Evolutionary conservation across 1,140 invertebrate genomes (phyloP).

Genomic region (Hesperophylax magnus): DNA sequence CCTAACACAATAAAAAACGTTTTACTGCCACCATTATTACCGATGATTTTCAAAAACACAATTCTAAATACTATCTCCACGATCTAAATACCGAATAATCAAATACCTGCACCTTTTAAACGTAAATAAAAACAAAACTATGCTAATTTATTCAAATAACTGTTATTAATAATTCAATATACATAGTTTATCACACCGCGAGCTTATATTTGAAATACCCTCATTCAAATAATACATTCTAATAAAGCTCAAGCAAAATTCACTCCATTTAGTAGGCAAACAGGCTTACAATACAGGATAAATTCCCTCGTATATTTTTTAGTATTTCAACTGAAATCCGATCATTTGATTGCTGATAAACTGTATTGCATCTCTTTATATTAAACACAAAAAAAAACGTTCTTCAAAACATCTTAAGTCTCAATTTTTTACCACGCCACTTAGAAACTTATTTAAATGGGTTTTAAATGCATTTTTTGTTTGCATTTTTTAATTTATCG

Average conservation of each 20-base stretch:
- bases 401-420: neutral
- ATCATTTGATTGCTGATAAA: slow-evolving; percentile 56
- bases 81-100: neutral
- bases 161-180: slow-evolving; percentile 23
- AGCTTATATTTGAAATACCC: slow-evolving; percentile 17
- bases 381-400: slow-evolving; percentile 9
- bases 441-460: neutral
- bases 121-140: neutral
- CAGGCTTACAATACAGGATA: neutral
- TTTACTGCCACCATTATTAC: too few species aligned
- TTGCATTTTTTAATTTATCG: neutral
- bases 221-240: slow-evolving; percentile 8
- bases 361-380: slow-evolving; percentile 36
- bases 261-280: neutral
- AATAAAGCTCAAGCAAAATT: neutral
- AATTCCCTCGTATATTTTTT: neutral
- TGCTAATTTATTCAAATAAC: neutral
- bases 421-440: neutral
- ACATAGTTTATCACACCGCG: slow-evolving; percentile 19
- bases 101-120: neutral
- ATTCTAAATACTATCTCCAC: too few species aligned
- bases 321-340: slow-evolving; percentile 46
- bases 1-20: too few species aligned
- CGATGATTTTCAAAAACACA: too few species aligned
- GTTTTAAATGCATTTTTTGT: neutral